These are phyloP conservation scores for Taeniopygia guttata DNA, from an alignment of 2,797 vertebrate genomes.

Conservation along the genomic window DNA sequence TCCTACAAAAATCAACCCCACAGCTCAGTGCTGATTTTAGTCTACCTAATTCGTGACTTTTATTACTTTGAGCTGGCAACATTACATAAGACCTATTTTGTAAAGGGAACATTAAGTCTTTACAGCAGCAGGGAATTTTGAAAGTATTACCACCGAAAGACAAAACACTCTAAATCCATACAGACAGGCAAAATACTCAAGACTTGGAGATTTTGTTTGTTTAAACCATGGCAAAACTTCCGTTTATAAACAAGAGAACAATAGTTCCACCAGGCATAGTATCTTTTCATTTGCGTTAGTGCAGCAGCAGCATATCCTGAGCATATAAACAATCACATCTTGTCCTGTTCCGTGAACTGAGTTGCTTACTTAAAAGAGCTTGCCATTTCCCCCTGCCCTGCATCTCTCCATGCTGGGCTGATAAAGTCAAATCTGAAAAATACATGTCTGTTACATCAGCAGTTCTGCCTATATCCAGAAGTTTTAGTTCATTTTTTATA, in stretches of 20 bases:
- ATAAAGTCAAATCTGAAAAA: neutral
- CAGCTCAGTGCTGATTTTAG: neutral
- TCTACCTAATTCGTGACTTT: neutral
- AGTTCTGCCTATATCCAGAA: neutral
- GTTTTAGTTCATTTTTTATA: neutral
- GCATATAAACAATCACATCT: constrained; percentile 16
- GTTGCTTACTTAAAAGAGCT: neutral
- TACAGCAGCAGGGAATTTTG: neutral
- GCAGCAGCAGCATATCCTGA: constrained; percentile 16
- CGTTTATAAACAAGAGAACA: constrained; percentile 36
- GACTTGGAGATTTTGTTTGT: neutral
- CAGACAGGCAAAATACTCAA: neutral
- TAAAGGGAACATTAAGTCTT: neutral
- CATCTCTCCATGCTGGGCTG: neutral
- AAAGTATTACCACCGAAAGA: neutral
- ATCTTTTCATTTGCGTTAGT: neutral
- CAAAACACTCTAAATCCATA: neutral
- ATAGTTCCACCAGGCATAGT: neutral
- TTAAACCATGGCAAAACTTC: neutral
- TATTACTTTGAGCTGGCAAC: neutral
- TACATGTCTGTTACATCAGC: neutral
- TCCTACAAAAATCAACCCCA: neutral
- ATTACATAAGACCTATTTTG: neutral
- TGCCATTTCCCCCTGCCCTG: neutral
- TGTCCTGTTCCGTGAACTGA: neutral